Percentiles rank a stretch among this genome's conserved stretches.
These are phyloP conservation scores for Atractosteus spatula DNA, from an alignment of 2,113 vertebrate species.

Conservation along the genomic window DNA sequence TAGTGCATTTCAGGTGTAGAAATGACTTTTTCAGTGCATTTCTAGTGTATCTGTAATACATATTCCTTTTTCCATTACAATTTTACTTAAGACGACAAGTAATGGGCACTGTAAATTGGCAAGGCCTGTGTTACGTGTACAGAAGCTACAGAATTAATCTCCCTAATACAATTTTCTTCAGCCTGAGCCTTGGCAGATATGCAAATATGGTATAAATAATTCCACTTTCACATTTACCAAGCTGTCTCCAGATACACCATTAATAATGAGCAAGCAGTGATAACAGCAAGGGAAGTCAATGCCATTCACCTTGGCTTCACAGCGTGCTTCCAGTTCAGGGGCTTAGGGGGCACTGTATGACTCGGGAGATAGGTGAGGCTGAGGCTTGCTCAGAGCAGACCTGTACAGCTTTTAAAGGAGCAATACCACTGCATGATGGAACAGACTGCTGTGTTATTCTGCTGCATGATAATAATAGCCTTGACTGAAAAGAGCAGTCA, in stretches of 20 bases:
- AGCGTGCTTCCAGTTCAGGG: background rate
- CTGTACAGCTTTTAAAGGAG: too few relatives aligned
- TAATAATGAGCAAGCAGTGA: constrained; percentile 26
- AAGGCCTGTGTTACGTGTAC: constrained; percentile 29
- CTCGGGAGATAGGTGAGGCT: too few relatives aligned
- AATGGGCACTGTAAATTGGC: constrained; percentile 30
- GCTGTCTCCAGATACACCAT: constrained; percentile 30
- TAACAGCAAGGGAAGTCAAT: constrained; percentile 19
- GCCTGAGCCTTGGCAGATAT: constrained; percentile 44
- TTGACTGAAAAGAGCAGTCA: too few relatives aligned
- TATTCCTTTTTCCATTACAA: constrained; percentile 18
- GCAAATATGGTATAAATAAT: constrained; percentile 56
- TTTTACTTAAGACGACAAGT: constrained; percentile 37
- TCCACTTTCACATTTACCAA: constrained; percentile 34
- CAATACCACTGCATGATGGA: too few relatives aligned
- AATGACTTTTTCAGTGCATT: background rate
- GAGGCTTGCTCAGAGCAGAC: too few relatives aligned
- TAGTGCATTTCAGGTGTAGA: constrained; percentile 18
- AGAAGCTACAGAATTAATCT: constrained; percentile 37
- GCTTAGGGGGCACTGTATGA: background rate
- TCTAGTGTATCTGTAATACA: constrained; percentile 7
- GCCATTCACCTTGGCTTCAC: constrained; percentile 21
- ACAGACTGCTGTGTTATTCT: too few relatives aligned
- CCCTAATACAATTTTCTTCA: constrained; percentile 34
- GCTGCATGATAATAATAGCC: too few relatives aligned